Conservation (phyloP, 2,113 vertebrate species). For the Phylloscopus trochiloides region DNA sequence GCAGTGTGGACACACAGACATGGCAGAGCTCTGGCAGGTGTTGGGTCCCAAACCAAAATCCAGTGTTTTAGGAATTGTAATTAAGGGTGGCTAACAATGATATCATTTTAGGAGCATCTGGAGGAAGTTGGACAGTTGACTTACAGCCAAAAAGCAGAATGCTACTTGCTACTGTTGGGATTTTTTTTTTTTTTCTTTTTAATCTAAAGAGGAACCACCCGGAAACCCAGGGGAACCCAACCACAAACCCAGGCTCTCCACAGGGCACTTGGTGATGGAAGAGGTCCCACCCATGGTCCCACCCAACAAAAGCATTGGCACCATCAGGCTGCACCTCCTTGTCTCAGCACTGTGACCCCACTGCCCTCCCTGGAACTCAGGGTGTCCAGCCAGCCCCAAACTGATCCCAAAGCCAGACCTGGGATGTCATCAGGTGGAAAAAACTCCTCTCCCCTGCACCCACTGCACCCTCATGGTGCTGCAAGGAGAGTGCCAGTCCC, state of each 20-base stretch:
- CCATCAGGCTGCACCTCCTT: not conserved
- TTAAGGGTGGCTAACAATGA: not conserved
- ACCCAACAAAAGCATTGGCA: not conserved
- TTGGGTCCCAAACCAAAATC: not conserved
- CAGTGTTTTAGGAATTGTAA: not conserved
- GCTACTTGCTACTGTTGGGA: not conserved
- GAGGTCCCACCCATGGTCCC: not conserved
- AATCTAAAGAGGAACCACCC: not conserved
- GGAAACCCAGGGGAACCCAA: not conserved
- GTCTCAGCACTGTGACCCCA: not conserved
- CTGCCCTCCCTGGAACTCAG: accelerated
- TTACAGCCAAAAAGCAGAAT: not conserved
- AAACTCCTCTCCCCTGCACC: not conserved
- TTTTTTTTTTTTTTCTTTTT: not conserved
- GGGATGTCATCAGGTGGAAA: not conserved
- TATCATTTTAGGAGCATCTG: not conserved
- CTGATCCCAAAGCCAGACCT: not conserved
- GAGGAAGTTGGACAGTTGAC: not conserved
- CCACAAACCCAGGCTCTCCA: not conserved
- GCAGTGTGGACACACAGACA: accelerated
- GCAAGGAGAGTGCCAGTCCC: not conserved
- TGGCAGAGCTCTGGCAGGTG: not conserved
- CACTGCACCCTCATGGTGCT: accelerated
- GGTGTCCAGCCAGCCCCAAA: not conserved
- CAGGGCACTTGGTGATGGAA: not conserved